Evolutionary conservation across 2,113 vertebrate genomes (phyloP).

Genomic region (Oenanthe melanoleuca): DNA sequence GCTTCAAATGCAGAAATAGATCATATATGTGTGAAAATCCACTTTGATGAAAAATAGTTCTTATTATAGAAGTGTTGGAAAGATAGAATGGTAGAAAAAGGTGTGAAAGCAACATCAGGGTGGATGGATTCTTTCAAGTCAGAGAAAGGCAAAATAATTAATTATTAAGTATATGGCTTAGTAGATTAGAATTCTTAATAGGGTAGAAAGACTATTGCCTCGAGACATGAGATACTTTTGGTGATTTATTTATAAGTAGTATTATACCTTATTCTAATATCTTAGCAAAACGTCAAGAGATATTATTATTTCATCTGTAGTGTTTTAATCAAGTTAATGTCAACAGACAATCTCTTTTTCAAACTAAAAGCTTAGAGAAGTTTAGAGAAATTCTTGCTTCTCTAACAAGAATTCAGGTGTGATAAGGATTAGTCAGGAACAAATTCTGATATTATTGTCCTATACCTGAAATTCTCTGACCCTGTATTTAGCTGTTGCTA

Average conservation of each 20-base stretch:
- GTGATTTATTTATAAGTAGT: slow-evolving; percentile 10
- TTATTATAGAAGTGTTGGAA: neutral
- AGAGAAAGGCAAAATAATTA: neutral
- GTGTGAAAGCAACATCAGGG: neutral
- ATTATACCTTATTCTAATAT: neutral
- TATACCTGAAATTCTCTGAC: neutral
- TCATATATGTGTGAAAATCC: neutral
- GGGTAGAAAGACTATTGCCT: neutral
- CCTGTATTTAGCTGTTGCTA: neutral
- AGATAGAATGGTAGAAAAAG: neutral
- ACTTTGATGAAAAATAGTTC: neutral
- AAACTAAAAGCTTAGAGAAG: neutral
- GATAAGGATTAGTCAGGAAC: neutral
- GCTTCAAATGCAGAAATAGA: neutral
- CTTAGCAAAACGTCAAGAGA: neutral
- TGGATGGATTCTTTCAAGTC: neutral
- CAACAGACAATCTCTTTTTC: neutral
- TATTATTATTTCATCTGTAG: neutral
- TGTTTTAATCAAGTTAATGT: neutral
- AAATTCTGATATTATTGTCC: neutral
- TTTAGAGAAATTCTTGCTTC: neutral
- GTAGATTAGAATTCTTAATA: slow-evolving; percentile 10
- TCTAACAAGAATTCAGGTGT: neutral
- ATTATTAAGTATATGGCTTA: neutral
- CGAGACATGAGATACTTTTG: neutral